Percentiles rank a stretch among this genome's conserved stretches.
Evolutionary conservation across 2,797 vertebrate genomes (phyloP).

Genomic region (Cynopterus sphinx): DNA sequence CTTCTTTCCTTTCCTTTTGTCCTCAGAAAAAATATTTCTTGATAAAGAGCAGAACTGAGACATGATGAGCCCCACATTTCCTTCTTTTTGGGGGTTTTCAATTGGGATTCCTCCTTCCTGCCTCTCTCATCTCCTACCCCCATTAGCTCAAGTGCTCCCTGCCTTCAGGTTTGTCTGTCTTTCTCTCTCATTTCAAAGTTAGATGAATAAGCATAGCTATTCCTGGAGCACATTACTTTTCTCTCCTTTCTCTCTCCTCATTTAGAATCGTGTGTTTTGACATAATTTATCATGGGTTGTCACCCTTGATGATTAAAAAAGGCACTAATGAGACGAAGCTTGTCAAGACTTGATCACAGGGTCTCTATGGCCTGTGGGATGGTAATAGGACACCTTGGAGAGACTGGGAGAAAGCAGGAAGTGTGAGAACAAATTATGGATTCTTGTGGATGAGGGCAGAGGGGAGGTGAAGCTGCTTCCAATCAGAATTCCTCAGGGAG

Average conservation of each 20-base stretch:
- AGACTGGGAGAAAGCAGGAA: constrained; percentile 43
- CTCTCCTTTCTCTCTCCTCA: constrained; percentile 54
- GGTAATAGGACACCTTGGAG: constrained; percentile 68
- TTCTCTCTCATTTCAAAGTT: constrained; percentile 68
- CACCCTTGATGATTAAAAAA: constrained; percentile 84
- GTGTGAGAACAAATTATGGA: constrained; percentile 75
- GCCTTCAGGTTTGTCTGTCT: not conserved
- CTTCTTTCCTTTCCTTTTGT: not conserved
- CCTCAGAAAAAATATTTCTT: not conserved
- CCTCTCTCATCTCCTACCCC: too few species aligned
- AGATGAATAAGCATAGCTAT: constrained; percentile 73
- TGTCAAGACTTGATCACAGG: constrained; percentile 80
- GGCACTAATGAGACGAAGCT: constrained; percentile 82
- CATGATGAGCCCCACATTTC: not conserved
- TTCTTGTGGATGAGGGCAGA: constrained; percentile 60
- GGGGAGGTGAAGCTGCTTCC: constrained; percentile 10
- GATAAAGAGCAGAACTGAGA: not conserved
- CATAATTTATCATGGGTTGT: constrained; percentile 81
- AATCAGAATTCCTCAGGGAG: constrained; percentile 26
- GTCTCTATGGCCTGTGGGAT: constrained; percentile 67
- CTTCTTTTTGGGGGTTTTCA: not conserved
- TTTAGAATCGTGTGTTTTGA: constrained; percentile 79
- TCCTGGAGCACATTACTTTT: constrained; percentile 49
- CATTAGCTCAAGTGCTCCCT: not conserved
- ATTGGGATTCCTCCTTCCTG: not conserved